Evolutionary conservation across 2,888 invertebrate genomes (phyloP), one percentile per base, ranked within the genome.

Genomic region (Xestoiulus laeticollis): DNA sequence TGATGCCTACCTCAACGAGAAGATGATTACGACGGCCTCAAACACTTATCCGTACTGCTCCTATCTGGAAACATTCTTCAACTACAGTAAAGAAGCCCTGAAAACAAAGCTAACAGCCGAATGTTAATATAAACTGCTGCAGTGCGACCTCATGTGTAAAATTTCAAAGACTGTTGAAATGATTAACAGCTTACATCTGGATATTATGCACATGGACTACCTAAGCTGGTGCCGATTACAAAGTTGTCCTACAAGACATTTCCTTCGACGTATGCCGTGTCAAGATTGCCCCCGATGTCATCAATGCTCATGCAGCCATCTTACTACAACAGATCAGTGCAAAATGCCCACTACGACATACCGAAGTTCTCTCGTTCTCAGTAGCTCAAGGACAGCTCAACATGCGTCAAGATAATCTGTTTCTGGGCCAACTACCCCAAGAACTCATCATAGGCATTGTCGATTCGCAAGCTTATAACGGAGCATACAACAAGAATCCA

Each of bases 351-450:
- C 82, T 89, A 6, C 88, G 88, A n/a, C 33, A 88, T n/a, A 89
- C 89, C 12, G 88, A 90, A 19, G 87, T 90, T 8, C 89, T 89
- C 88, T 88, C 88, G 14, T 90, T 90, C 53, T 89, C 90, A 0
- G 89, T 91, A 26, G 89, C 89, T 0, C 33, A 44, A 22, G 89
- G 89, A 6, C 89, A 90, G 26, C 90, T 90, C 59, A 89, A 89
- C n/a, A n/a, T n/a, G n/a, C 89, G 90, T 0, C 88, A 91, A 85
- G 91, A 91, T 85, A 91, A 91, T 86, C 78, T 91, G 12, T 91
- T 91, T 87, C 53, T 90, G 3, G 90, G 90, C 1, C 90, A 90
- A 87, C 86, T 91, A n/a, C 91, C 91, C 0, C 90, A 90, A 88
- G 88, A 90, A 78, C 88, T 91, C 12, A 89, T 91, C 32, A 33